Evolutionary conservation across 2,113 vertebrate species (phyloP).

Genomic region (Asarcornis scutulata): DNA sequence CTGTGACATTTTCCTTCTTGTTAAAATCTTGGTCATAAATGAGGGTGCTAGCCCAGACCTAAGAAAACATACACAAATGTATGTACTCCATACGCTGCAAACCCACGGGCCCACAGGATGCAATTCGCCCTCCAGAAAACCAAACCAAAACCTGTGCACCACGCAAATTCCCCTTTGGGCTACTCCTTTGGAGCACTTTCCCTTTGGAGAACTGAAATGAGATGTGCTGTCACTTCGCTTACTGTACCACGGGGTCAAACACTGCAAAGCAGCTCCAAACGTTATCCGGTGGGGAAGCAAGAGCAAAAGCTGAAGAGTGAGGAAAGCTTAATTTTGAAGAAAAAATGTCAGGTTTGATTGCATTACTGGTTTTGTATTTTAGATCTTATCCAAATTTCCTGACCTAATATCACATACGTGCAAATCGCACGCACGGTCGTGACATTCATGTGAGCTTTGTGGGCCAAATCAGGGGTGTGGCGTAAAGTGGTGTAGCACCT

Average conservation of each 20-base stretch:
- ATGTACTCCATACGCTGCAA: not conserved
- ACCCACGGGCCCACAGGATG: not conserved
- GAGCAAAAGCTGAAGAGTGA: not conserved
- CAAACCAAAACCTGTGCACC: not conserved
- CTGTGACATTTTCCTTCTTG: conserved; percentile 52
- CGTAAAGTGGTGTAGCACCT: not conserved
- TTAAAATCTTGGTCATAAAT: conserved; percentile 53
- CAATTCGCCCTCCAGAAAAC: not conserved
- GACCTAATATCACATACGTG: not conserved
- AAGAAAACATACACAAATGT: not conserved
- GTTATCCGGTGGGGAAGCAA: fast-evolving
- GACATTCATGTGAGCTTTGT: not conserved
- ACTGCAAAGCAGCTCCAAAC: not conserved
- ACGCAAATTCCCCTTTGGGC: not conserved
- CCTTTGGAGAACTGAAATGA: not conserved
- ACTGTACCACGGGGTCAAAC: not conserved
- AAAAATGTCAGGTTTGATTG: not conserved
- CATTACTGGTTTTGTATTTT: not conserved
- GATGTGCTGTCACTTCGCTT: not conserved
- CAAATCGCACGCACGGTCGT: not conserved
- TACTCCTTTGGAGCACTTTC: not conserved
- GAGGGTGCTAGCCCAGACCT: conserved; percentile 24
- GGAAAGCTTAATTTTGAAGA: not conserved
- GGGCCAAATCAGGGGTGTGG: not conserved
- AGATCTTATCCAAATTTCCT: not conserved